Evolutionary conservation across 2,888 invertebrate genomes (phyloP).

Genomic region (Pyrocoelia pectoralis): DNA sequence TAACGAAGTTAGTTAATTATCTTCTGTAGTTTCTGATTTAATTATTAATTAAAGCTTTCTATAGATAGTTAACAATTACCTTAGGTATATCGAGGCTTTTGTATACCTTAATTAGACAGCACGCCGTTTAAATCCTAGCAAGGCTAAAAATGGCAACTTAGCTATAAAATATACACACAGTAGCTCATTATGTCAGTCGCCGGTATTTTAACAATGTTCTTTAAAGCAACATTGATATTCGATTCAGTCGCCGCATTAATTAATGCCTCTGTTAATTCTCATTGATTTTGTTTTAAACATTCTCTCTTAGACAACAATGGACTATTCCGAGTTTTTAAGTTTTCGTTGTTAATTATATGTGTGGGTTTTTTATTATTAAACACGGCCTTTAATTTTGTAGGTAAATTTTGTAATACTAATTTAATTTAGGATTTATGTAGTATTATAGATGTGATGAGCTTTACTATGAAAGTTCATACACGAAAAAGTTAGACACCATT

Average conservation of each 20-base stretch:
- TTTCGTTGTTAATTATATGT: constrained; percentile 1
- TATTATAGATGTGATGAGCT: too few relatives aligned
- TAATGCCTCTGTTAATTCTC: constrained; percentile 42
- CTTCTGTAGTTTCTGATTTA: constrained; percentile 53
- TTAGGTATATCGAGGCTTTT: constrained; percentile 53
- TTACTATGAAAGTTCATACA: too few relatives aligned
- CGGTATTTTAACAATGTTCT: constrained; percentile 56
- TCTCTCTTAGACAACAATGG: constrained; percentile 34
- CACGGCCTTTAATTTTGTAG: background rate
- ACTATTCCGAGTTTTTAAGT: background rate
- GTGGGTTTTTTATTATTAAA: background rate
- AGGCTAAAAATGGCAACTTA: constrained; percentile 56
- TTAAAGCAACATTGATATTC: constrained; percentile 52
- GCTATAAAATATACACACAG: constrained; percentile 58
- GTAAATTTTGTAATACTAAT: too few relatives aligned
- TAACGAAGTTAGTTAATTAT: constrained; percentile 53
- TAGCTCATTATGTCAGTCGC: constrained; percentile 56
- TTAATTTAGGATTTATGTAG: too few relatives aligned
- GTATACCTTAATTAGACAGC: constrained; percentile 55
- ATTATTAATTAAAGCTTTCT: constrained; percentile 57
- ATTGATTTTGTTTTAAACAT: constrained; percentile 35
- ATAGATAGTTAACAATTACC: constrained; percentile 58
- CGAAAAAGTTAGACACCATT: too few relatives aligned
- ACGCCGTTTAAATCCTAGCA: constrained; percentile 49
- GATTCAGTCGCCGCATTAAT: constrained; percentile 51